Conservation (phyloP, 2,113 vertebrate species). For the Micronisus gabar region DNA sequence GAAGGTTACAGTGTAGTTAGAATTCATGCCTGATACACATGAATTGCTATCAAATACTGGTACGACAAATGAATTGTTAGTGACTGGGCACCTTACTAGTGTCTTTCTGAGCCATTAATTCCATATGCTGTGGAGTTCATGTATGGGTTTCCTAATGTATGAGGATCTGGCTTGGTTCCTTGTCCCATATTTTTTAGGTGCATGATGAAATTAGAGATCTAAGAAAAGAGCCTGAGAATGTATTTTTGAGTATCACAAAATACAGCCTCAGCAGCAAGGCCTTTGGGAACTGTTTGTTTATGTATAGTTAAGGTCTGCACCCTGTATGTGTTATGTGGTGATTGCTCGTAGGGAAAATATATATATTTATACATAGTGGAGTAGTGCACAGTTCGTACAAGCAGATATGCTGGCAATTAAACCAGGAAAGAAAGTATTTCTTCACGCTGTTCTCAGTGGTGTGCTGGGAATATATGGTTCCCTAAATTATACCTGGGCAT, state of each 20-base stretch:
- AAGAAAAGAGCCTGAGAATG: not conserved
- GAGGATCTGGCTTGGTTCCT: not conserved
- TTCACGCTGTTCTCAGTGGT: not conserved
- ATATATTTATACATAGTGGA: not conserved
- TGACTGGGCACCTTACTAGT: not conserved
- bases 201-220: not conserved
- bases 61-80: not conserved
- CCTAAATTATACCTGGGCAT: not conserved
- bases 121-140: not conserved
- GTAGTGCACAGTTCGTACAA: not conserved
- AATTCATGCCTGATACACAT: not conserved
- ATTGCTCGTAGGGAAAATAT: not conserved
- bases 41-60: not conserved
- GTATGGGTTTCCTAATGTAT: not conserved
- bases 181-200: not conserved
- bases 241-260: not conserved
- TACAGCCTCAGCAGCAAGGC: not conserved
- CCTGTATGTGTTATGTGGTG: not conserved
- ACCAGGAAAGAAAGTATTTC: not conserved
- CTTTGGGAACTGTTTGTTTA: not conserved
- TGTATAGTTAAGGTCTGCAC: not conserved
- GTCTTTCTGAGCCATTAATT: not conserved
- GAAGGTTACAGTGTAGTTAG: not conserved
- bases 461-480: not conserved
- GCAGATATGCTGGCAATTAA: not conserved